Conservation (phyloP, 2,113 vertebrate species). For the Cyprinus carpio region DNA sequence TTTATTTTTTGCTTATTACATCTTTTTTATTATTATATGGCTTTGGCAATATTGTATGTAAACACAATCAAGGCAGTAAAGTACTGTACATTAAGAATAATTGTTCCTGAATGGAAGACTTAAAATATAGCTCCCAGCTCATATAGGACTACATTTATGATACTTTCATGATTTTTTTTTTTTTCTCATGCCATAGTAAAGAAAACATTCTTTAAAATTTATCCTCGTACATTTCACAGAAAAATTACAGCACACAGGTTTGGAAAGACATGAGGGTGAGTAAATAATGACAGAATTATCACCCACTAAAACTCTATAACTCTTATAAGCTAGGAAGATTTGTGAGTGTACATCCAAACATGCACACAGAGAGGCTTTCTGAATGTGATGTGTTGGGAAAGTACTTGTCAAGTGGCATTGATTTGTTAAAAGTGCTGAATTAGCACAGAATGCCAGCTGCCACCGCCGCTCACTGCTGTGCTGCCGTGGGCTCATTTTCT, state of each 20-base stretch:
- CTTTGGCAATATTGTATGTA: background rate
- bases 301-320: background rate
- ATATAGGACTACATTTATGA: background rate
- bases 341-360: constrained; percentile 52
- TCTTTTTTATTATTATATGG: too few species aligned
- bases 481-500: constrained; percentile 71
- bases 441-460: constrained; percentile 92
- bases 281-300: constrained; percentile 5
- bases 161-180: background rate
- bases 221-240: background rate
- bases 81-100: background rate
- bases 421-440: constrained; percentile 99
- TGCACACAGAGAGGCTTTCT: constrained; percentile 68
- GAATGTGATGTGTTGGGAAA: constrained; percentile 91
- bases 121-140: too few species aligned
- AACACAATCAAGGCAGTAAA: background rate
- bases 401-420: constrained; percentile 99
- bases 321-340: constrained; percentile 16
- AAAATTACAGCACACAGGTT: constrained; percentile 1
- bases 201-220: background rate
- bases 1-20: too few species aligned
- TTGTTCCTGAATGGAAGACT: too few species aligned
- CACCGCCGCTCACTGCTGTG: constrained; percentile 73
- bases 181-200: background rate
- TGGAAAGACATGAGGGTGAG: background rate